Conservation (phyloP, 2,888 invertebrate species). For the Bombyx huttoni region DNA sequence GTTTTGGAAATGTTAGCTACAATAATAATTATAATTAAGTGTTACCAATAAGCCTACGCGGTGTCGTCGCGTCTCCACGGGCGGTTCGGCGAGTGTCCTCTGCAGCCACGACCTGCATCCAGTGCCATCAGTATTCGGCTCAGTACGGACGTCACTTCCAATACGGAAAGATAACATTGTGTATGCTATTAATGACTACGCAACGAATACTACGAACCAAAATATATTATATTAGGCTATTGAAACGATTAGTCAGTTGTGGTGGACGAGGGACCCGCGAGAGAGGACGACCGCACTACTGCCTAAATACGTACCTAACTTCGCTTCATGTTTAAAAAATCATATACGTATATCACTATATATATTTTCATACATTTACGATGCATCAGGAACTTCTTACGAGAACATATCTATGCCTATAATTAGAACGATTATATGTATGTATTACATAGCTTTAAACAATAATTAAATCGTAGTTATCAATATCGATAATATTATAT, state of each 20-base stretch:
- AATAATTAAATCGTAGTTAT: constrained; percentile 74
- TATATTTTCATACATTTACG: constrained; percentile 73
- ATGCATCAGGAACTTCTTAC: constrained; percentile 74
- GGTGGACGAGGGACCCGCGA: constrained; percentile 37
- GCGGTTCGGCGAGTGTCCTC: constrained; percentile 28
- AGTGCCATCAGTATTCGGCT: too few relatives aligned
- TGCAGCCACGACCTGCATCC: constrained; percentile 10
- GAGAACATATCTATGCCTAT: constrained; percentile 73
- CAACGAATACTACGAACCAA: too few relatives aligned
- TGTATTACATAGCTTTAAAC: constrained; percentile 75
- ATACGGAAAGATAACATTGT: neutral
- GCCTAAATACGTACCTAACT: constrained; percentile 71
- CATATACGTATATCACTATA: constrained; percentile 72
- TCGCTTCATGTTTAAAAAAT: constrained; percentile 70
- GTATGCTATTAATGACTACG: neutral
- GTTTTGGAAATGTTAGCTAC: constrained; percentile 74
- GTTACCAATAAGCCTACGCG: constrained; percentile 72
- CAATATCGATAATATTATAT: constrained; percentile 75
- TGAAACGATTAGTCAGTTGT: neutral
- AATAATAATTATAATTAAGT: constrained; percentile 71
- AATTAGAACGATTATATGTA: constrained; percentile 74
- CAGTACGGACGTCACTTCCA: too few relatives aligned
- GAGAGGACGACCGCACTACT: constrained; percentile 69
- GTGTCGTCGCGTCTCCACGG: constrained; percentile 62
- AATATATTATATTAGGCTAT: too few relatives aligned